Evolutionary conservation across 2,797 vertebrate species (phyloP).

Genomic region (Xiphophorus birchmanni): DNA sequence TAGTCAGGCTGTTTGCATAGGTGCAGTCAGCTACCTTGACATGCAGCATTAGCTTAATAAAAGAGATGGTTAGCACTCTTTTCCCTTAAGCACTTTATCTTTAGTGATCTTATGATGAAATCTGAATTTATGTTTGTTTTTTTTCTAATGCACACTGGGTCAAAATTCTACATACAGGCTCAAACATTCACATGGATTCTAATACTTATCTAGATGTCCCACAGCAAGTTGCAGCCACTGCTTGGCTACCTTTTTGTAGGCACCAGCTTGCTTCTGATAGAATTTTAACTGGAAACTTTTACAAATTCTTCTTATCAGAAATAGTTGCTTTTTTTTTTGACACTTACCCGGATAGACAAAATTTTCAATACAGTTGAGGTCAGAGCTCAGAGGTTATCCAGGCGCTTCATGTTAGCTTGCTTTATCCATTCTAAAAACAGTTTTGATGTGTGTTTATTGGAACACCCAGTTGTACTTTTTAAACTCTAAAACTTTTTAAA

Average conservation of each 20-base stretch:
- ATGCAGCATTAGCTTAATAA: background rate
- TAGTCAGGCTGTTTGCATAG: background rate
- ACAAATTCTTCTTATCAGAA: background rate
- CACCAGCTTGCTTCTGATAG: background rate
- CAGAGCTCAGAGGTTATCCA: background rate
- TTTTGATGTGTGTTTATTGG: background rate
- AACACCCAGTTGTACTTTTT: background rate
- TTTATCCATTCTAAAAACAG: background rate
- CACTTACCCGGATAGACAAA: background rate
- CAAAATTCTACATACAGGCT: background rate
- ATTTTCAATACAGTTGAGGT: background rate
- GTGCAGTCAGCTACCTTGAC: background rate
- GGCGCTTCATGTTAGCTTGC: background rate
- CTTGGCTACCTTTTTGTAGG: background rate
- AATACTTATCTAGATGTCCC: background rate
- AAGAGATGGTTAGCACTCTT: background rate
- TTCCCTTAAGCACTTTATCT: background rate
- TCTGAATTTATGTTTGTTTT: background rate
- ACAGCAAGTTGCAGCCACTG: background rate
- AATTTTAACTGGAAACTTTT: background rate
- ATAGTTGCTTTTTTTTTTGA: background rate
- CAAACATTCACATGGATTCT: background rate
- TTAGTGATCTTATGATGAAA: background rate
- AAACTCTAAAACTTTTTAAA: background rate
- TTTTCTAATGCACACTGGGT: background rate